Evolutionary conservation across 2,797 vertebrate species (phyloP).

Genomic region (Melanotaenia parkinsoni): DNA sequence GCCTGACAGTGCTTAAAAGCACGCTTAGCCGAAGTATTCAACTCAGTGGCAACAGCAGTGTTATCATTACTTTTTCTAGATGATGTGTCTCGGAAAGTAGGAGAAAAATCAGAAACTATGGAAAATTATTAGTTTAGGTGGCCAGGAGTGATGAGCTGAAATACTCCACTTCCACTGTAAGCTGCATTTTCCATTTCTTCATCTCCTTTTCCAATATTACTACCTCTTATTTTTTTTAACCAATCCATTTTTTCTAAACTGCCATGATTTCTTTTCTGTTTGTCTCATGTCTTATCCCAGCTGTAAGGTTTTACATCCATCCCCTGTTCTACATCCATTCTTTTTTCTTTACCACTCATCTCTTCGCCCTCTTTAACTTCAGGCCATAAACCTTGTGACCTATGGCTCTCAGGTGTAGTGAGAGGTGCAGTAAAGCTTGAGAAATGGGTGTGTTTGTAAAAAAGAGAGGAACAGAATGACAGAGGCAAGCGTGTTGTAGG

Average conservation of each 20-base stretch:
- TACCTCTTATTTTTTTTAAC: not conserved
- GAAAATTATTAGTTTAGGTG: too few species aligned
- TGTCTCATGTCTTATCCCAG: not conserved
- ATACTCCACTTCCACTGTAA: not conserved
- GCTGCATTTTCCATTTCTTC: not conserved
- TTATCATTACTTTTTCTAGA: not conserved
- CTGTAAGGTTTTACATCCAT: not conserved
- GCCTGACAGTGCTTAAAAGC: too few species aligned
- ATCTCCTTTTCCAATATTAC: not conserved
- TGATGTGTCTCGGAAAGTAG: slow-evolving; percentile 8
- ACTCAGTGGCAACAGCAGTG: not conserved
- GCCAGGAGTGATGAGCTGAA: not conserved
- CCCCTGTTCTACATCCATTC: slow-evolving; percentile 12
- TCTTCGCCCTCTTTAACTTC: slow-evolving; percentile 6
- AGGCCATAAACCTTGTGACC: slow-evolving; percentile 59
- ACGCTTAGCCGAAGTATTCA: not conserved
- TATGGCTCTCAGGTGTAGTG: slow-evolving; percentile 57
- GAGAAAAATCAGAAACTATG: slow-evolving; percentile 18
- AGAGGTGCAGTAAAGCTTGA: slow-evolving; percentile 48
- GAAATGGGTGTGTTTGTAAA: not conserved
- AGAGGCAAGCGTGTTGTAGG: slow-evolving; percentile 15
- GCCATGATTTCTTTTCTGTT: not conserved
- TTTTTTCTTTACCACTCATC: slow-evolving; percentile 16
- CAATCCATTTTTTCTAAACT: not conserved
- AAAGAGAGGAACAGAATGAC: not conserved